phyloP scores from a whole-genome alignment of 2,888 invertebrate genomes.

The Campoplex nolae region DNA sequence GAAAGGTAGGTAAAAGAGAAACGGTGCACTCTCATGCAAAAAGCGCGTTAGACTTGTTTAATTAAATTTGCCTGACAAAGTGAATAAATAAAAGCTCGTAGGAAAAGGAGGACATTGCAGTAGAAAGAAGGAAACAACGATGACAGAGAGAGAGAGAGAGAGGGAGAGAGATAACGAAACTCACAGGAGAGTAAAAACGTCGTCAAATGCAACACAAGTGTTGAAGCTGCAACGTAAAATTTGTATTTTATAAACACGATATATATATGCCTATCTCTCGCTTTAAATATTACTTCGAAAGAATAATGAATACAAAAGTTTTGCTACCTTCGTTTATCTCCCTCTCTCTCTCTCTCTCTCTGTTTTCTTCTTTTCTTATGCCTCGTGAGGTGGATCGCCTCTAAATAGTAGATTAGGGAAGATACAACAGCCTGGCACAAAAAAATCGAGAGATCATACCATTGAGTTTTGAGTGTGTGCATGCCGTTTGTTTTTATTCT shows the following conservation, averaged over 20 bases:
- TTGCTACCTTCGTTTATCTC: constrained; percentile 39
- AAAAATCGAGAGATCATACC: constrained; percentile 13
- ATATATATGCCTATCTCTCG: constrained; percentile 11
- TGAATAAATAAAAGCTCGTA: constrained; percentile 53
- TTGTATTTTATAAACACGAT: not conserved
- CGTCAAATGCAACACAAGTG: constrained; percentile 37
- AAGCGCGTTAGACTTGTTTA: constrained; percentile 54
- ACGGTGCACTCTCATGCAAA: constrained; percentile 31
- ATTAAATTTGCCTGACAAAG: constrained; percentile 61
- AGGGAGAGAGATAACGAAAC: constrained; percentile 16
- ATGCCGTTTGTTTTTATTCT: constrained; percentile 44
- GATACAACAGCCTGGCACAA: constrained; percentile 8
- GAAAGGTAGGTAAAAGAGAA: constrained; percentile 5
- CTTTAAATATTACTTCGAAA: constrained; percentile 49
- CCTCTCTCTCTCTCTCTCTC: constrained; percentile 5
- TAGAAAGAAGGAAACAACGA: constrained; percentile 8
- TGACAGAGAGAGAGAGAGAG: not conserved
- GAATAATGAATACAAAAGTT: constrained; percentile 56
- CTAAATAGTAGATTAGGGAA: constrained; percentile 29
- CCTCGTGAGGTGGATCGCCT: constrained; percentile 24
- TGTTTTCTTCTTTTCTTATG: constrained; percentile 1
- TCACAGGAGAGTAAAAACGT: constrained; percentile 22
- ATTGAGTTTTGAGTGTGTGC: not conserved
- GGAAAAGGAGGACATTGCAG: not conserved
- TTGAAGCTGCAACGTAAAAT: constrained; percentile 40